Conservation (phyloP, 2,113 vertebrate genomes). For the Sinocyclocheilus grahami region DNA sequence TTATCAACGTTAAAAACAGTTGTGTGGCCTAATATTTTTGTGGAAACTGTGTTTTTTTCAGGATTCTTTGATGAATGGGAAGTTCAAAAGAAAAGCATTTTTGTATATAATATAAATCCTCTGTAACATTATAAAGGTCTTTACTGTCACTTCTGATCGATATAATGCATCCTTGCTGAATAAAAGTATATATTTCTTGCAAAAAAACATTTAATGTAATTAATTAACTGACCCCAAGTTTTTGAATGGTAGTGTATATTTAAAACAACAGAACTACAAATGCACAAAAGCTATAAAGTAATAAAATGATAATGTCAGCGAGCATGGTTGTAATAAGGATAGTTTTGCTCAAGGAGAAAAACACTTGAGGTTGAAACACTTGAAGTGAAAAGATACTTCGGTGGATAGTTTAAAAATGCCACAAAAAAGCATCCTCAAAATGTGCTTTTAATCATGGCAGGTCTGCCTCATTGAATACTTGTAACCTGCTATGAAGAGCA, state of each 20-base stretch:
- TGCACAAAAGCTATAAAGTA: background rate
- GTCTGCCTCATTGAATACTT: background rate
- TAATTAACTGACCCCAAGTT: too few species aligned
- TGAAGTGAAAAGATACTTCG: background rate
- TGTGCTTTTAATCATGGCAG: background rate
- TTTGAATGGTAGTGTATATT: too few species aligned
- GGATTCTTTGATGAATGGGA: background rate
- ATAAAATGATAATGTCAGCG: too few species aligned
- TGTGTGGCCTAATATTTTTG: too few species aligned
- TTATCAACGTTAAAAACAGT: too few species aligned
- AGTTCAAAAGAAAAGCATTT: background rate
- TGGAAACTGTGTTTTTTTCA: too few species aligned
- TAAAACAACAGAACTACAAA: background rate
- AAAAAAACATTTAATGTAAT: too few species aligned
- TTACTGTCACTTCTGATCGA: background rate
- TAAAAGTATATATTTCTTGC: too few species aligned
- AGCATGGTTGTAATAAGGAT: too few species aligned
- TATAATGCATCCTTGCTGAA: background rate
- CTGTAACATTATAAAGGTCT: background rate
- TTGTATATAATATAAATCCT: background rate
- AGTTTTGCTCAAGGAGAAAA: too few species aligned
- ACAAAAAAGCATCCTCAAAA: background rate
- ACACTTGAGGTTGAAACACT: background rate
- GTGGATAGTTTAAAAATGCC: background rate
- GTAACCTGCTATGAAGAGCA: background rate